Evolutionary conservation across 2,888 invertebrate species (phyloP), one percentile per base, ranked within the genome.

Genomic region (Exephanes ischioxanthus): DNA sequence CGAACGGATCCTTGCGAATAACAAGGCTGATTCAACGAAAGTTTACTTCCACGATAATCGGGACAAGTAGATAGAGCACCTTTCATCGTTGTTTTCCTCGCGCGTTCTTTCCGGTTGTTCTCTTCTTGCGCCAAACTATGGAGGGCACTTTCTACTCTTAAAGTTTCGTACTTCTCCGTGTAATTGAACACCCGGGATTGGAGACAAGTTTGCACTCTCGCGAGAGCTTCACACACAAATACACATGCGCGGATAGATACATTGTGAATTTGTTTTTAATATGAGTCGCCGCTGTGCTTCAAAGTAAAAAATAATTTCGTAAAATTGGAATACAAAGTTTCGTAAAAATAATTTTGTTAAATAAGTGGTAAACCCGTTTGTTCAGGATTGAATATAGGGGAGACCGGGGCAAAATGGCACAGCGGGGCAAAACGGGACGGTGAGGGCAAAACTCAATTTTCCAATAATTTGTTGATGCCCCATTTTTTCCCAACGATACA

Each of bases 151-250:
- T 22, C 48, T 7, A 26, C 48, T 70, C 68, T 4, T 30, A 16
- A 14, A 26, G 48, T 51, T 45, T 48, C 26, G 48, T 22, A n/a
- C 41, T 16, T 26, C n/a, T 5, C 14, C 5, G 41, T 58, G 26
- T 48, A 68, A 68, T 68, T 48, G 67, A 68, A 68, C 58, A 26
- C 61, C n/a, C 63, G 14, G 9, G 30, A 48, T 26, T 22, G 19
- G 72, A 72, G 58, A 14, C 58, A 61, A 73, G 30, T 51, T 75
- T 63, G 16, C 45, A 63, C 58, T 3, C 26, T 55, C 55, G 19
- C 22, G 3, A 55, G 55, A 22, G 22, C 55, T 19, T 19, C 6
- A 7, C 53, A 30, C 30, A 3, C 30, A 30, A 30, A 19, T 9
- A 53, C 30, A 33, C 16, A 16, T 2, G 51, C 16, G 16, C 70